Evolutionary conservation across 2,888 invertebrate species (phyloP), one percentile per base, ranked within the genome.

Genomic region (Agrilus biguttatus): DNA sequence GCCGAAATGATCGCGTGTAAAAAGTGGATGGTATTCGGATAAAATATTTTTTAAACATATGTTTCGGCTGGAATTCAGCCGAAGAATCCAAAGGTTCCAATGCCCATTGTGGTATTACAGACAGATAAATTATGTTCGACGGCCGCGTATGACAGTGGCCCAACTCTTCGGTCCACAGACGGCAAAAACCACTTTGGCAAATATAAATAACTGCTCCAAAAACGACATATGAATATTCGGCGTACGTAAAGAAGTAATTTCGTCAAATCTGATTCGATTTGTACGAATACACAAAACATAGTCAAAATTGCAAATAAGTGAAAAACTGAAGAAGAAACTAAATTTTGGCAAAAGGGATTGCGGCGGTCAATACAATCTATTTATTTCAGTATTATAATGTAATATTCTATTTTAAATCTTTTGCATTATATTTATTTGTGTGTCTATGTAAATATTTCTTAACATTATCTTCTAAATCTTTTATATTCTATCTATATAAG

Each of bases 21-120:
- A 55, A 55, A 57, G 57, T 55, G 53, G 59, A 57, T 53, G 62
- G 60, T 60, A 63, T 63, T 62, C 59, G 61, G 59, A 61, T 63
- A 61, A 63, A 60, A 61, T 65, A 65, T 65, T 65, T 65, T 65
- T 65, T 65, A 64, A 65, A 65, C 65, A 65, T 62, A 61, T 65
- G 65, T 65, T 61, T 58, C 62, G 59, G 56, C 60, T 51, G 64
- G 65, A 64, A 65, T 65, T 63, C 59, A 61, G 61, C 53, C 58
- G 55, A 54, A 57, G 63, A 62, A 64, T 63, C 58, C 59, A 57
- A 58, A 62, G 58, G 58, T 55, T 52, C 54, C 60, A 55, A 58
- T 57, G 61, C 59, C 65, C 63, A 63, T 64, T 65, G 63, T 64
- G 62, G 60, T 56, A 57, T 57, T 59, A 61, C 64, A 65, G 65